Percentiles rank a stretch among this genome's conserved stretches.
phyloP scores from a whole-genome alignment of 2,888 invertebrate genomes.

The Brachyptera risi region DNA sequence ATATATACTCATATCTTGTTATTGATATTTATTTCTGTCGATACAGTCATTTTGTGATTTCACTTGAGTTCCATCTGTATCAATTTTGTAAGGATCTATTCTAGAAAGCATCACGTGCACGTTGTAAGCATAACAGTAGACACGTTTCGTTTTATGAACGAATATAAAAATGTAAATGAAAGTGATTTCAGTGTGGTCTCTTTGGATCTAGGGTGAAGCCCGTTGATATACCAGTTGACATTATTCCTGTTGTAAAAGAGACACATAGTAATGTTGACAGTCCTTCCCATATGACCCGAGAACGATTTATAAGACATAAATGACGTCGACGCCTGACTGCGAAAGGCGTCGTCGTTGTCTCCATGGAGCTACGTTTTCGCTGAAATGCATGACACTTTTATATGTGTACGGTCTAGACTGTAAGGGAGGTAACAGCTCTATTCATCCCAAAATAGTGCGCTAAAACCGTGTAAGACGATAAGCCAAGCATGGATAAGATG shows the following conservation, averaged over 20 bases:
- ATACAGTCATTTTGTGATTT: too few relatives aligned
- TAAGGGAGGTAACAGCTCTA: neutral
- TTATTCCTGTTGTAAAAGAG: neutral
- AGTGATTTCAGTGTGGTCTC: too few relatives aligned
- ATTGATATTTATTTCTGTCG: too few relatives aligned
- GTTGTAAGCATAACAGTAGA: too few relatives aligned
- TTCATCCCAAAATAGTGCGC: neutral
- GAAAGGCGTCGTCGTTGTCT: neutral
- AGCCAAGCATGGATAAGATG: neutral
- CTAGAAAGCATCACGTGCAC: too few relatives aligned
- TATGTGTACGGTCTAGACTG: constrained; percentile 14
- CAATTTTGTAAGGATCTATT: too few relatives aligned
- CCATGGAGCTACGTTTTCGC: constrained; percentile 1
- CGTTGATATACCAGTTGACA: neutral
- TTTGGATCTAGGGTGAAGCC: too few relatives aligned
- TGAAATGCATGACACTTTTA: constrained; percentile 3
- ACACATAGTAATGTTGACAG: constrained; percentile 8
- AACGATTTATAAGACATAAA: constrained; percentile 13
- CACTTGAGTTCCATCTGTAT: too few relatives aligned
- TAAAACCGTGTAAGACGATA: neutral
- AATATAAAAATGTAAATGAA: too few relatives aligned
- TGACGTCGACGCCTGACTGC: constrained; percentile 3
- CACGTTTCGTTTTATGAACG: too few relatives aligned
- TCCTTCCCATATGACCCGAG: constrained; percentile 12
- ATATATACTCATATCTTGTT: too few relatives aligned